A percentile compares a stretch with the other conserved stretches of the same genome.
Conservation (phyloP, 2,113 vertebrate species). For the Puffinus mauretanicus region DNA sequence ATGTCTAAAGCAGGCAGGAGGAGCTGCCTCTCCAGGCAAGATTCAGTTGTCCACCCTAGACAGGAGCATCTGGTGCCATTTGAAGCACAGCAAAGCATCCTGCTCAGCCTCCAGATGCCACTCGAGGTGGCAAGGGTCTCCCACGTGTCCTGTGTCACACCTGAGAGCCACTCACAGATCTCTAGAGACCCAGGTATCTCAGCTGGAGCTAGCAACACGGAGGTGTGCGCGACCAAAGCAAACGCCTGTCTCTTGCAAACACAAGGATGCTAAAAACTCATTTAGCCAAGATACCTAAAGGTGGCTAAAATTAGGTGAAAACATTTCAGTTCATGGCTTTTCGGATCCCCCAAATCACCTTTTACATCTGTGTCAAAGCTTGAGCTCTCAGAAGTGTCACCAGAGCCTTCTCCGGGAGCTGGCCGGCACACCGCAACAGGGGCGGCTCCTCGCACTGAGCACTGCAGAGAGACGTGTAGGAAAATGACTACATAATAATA, state of each 20-base stretch:
- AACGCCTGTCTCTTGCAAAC: neutral
- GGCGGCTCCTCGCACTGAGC: accelerated
- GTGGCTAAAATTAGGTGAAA: neutral
- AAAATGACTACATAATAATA: neutral
- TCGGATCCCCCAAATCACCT: neutral
- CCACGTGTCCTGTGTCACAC: neutral
- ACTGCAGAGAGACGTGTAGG: neutral
- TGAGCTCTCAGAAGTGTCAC: neutral
- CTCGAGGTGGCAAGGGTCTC: neutral
- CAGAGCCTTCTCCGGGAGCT: neutral
- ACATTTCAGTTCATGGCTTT: neutral
- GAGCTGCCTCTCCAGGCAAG: neutral
- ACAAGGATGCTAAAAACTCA: neutral
- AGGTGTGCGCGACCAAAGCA: neutral
- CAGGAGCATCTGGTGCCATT: neutral
- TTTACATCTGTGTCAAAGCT: neutral
- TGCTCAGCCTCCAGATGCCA: neutral
- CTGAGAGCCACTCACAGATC: neutral
- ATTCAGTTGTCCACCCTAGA: neutral
- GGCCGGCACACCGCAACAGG: accelerated
- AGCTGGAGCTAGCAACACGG: accelerated
- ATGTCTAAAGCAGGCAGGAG: neutral
- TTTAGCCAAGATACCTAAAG: neutral
- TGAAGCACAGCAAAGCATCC: neutral
- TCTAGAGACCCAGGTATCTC: neutral